Evolutionary conservation across 2,113 vertebrate genomes (phyloP), one percentile per base, ranked within the genome.

Genomic region (Gobio gobio): DNA sequence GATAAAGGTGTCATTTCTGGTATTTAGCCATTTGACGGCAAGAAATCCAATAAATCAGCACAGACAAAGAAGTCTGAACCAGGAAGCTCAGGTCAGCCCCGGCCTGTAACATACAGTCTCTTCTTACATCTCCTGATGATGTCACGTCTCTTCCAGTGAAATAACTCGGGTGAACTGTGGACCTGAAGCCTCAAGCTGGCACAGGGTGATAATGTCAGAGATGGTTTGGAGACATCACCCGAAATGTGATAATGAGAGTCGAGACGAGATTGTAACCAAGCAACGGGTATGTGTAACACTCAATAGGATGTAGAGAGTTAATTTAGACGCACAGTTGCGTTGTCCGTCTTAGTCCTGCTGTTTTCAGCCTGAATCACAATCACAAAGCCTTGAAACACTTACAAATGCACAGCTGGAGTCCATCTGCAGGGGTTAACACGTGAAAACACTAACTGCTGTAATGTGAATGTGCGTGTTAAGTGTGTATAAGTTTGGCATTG

Each of bases 291-390:
- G 12, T 70, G 61, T 82, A 82, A 54, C 79, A 82, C 64, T 66
- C 26, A 36, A 83, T 24, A 66, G 45, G 61, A 47, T 40, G 43
- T 51, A 26, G 63, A 51, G 61, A 72, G 63, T 59, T 59, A 0
- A 78, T 78, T 59, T 14, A 80, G 58, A 80, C 40, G 13, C 59
- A 64, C 40, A 80, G 47, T 72, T 10, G 16, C 24, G 20, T 13
- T 33, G 63, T 70, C 49, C 2, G 7, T 83, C 20, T 72, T 40
- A 82, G 43, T 83, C 81, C 29, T 40, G 10, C 80, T 72, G 49
- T 82, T 51, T 82, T 82, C 29, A 49, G 49, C 49, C 80, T 72
- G 13, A 58, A 83, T 33, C 54, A 68, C 84, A 80, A 33, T 73
- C 61, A 54, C 61, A 49, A 64, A 64, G 51, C 75, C 59, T 33